Evolutionary conservation across 23 tunicate genomes (phyloP), one percentile per base, ranked within the genome.

Genomic region (Halocynthia roretzi): DNA sequence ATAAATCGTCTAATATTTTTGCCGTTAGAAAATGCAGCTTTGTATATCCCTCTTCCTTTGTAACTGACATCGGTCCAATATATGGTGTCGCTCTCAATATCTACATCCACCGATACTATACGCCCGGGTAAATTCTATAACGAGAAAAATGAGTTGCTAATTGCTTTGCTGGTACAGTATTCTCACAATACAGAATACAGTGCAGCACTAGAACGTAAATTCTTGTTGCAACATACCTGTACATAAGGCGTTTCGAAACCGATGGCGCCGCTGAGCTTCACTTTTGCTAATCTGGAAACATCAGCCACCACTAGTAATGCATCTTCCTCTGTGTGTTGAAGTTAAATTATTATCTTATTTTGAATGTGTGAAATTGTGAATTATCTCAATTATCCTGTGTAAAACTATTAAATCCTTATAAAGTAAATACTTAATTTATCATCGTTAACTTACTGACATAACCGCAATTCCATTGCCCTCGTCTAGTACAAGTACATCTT

Each of bases 11-110:
- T 85, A 50, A 77, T 71, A 7, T 81, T 52, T 7, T 72, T 54
- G 14, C 90, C 86, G 62, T 85, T 85, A 6, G 97, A 91, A 52
- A 77, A 78, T 44, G 84, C 58, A 8, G 97, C 91, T 70, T 89
- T 77, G 80, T 91, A 85, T 61, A 91, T 91, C 54, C 97, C 97
- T 60, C 82, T 61, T 67, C 71, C 53, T 22, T 85, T 65, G 53
- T 6, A 56, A 58, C 97, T 82, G 60, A 91, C 97, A 77, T 91
- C 90, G 53, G 87, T 75, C 97, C 97, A 91, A 63, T 66, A 91
- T 7, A 91, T 72, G 23, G 66, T 72, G 71, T 91, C 87, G 40
- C 71, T 84, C 23, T 80, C 81, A 40, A 80, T 62, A 72, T 85
- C 86, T 10, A 81, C 89, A 71, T 86, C 97, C 15, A 91, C 84